These are phyloP conservation scores for Nasonia longicornis DNA, from an alignment of 1,140 invertebrate species.

Conservation along the genomic window DNA sequence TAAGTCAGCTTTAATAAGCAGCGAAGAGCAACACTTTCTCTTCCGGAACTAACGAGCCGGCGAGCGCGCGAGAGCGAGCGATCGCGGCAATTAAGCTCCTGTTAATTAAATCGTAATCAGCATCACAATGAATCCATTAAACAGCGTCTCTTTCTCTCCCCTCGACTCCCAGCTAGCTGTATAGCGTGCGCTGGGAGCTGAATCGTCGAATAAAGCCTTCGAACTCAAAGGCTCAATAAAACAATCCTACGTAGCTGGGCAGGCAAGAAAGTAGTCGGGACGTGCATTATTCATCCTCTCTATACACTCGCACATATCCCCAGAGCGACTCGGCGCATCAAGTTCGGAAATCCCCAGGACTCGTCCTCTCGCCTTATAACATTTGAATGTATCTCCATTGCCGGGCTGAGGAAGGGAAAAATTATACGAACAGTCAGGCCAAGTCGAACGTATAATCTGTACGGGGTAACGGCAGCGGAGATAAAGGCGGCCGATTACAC, in stretches of 20 bases:
- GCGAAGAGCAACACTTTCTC: too few species aligned
- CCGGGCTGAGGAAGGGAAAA: conserved; percentile 12
- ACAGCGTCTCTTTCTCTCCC: neutral
- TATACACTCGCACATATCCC: neutral
- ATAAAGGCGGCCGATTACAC: conserved; percentile 50
- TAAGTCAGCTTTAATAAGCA: too few species aligned
- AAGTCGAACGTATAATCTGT: conserved; percentile 41
- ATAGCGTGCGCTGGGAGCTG: neutral
- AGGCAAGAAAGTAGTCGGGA: neutral
- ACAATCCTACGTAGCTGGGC: neutral
- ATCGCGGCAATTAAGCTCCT: conserved; percentile 21
- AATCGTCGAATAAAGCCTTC: conserved; percentile 7
- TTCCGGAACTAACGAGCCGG: too few species aligned
- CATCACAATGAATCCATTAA: conserved; percentile 15
- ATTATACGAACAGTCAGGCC: conserved; percentile 24
- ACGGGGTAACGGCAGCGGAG: conserved; percentile 21
- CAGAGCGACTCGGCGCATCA: conserved; percentile 4
- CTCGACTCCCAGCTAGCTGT: neutral
- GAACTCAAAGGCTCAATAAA: conserved; percentile 18
- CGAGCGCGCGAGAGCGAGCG: too few species aligned
- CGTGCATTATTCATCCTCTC: conserved; percentile 13
- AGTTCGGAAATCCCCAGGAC: conserved; percentile 1
- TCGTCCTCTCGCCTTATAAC: conserved; percentile 27
- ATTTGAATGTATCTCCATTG: neutral
- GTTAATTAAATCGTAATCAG: conserved; percentile 18